A percentile compares a stretch with the other conserved stretches of the same genome.
Conservation (phyloP, 2,113 vertebrate genomes). For the Hoplias malabaricus region DNA sequence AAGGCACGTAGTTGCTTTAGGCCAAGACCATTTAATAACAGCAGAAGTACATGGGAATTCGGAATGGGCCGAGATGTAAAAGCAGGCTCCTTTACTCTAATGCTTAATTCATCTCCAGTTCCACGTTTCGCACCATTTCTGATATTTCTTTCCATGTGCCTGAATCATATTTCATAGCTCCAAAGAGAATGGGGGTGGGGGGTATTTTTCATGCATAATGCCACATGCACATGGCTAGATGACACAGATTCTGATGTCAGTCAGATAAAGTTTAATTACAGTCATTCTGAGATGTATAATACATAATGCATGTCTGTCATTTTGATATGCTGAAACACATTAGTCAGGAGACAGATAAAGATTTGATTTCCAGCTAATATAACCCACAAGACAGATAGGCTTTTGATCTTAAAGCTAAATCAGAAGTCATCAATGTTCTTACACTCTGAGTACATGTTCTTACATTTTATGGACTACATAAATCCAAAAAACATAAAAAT, state of each 20-base stretch:
- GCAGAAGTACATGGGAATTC: conserved; percentile 7
- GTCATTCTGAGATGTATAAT: conserved; percentile 38
- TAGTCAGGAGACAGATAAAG: not conserved
- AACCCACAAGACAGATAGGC: not conserved
- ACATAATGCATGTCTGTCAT: conserved; percentile 32
- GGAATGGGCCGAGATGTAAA: conserved; percentile 25
- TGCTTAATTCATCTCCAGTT: conserved; percentile 35
- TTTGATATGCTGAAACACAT: conserved; percentile 26
- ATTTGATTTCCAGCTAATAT: not conserved
- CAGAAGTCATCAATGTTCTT: not conserved
- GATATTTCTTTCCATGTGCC: conserved; percentile 37
- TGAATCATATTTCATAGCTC: conserved; percentile 35
- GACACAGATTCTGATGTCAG: conserved; percentile 39
- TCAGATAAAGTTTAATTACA: conserved; percentile 38
- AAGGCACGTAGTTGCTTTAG: conserved; percentile 27
- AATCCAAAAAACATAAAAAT: not conserved
- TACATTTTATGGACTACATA: too few relatives aligned
- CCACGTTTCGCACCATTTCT: conserved; percentile 42
- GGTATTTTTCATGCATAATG: conserved; percentile 4
- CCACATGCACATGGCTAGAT: conserved; percentile 9
- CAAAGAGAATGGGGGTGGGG: conserved; percentile 25
- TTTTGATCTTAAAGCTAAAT: not conserved
- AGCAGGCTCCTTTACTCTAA: conserved; percentile 16
- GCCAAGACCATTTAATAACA: conserved; percentile 43
- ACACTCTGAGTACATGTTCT: too few relatives aligned